phyloP scores from a whole-genome alignment of 2,113 vertebrate species.

The Amphiprion percula region DNA sequence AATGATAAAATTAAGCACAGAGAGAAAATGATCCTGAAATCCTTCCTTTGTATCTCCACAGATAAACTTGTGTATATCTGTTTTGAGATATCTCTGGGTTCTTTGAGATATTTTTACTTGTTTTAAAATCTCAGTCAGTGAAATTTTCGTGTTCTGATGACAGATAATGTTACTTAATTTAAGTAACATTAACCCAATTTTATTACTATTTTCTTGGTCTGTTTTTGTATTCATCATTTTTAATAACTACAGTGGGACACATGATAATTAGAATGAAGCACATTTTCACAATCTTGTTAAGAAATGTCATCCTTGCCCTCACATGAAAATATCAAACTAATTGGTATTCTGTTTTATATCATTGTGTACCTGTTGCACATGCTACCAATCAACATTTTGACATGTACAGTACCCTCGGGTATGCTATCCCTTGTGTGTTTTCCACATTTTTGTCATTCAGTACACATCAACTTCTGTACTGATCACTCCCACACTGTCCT shows the following conservation, averaged over 20 bases:
- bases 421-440: background rate
- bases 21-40: no score
- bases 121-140: no score
- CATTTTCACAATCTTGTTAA: conserved; percentile 11
- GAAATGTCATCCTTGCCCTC: background rate
- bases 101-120: no score
- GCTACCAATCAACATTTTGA: background rate
- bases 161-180: no score
- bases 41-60: no score
- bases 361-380: background rate
- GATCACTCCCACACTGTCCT: background rate
- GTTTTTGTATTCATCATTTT: background rate
- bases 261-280: no score
- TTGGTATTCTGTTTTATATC: background rate
- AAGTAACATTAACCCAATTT: no score
- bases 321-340: background rate
- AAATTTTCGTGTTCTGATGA: no score
- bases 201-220: no score
- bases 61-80: no score
- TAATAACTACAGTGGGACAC: background rate
- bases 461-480: background rate
- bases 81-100: no score
- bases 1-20: no score
- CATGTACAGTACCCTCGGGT: background rate
- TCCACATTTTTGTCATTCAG: background rate